Base-by-base conservation (phyloP, 2,888 invertebrate species). In the Leptinotarsa rubiginosa region DNA sequence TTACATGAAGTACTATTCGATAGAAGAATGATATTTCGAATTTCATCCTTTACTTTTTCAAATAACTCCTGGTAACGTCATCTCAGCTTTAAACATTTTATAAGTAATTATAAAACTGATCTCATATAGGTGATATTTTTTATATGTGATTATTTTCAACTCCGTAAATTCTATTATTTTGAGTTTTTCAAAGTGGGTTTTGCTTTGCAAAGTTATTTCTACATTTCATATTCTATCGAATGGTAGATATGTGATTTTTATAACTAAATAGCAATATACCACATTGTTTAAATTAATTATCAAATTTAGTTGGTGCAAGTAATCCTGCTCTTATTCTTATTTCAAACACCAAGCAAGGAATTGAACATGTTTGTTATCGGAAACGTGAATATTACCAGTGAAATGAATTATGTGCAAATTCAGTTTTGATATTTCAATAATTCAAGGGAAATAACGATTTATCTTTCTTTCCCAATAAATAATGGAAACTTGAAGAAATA, bases 1-100 rank as follows among this genome's bases (percentile, higher is more conserved):
- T 75, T 69, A 47, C 64, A 47, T 67, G 65, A 68, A n/a, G 56
- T 72, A 50, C 59, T 72, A 65, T 75, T 72, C 75, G 66, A 66
- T 75, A 66, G 75, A 72, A 70, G 54, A 15, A 52, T 68, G 67
- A 67, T 68, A 20, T 64, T 65, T 66, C 22, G 41, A 62, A 4
- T 25, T 62, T 31, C n/a, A 31, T 41, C 3, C 7, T 7, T 31
- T 62, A 15, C 25, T 62, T 41, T 62, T 62, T 62, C 41, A 4
- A 22, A 22, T 4, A 56, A 62, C 62, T 31, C 41, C 12, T 15
- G n/a, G n/a, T 62, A 41, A 31, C 31, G n/a, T 62, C 31, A 62
- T n/a, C n/a, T 62, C 31, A 62, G 41, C 22, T 56, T 56, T 25
- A 20, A 56, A 56, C 20, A 13, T 22, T 62, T 25, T 69, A 16